Conservation (phyloP, 2,888 invertebrate genomes). For the Rhyacophila evoluta region DNA sequence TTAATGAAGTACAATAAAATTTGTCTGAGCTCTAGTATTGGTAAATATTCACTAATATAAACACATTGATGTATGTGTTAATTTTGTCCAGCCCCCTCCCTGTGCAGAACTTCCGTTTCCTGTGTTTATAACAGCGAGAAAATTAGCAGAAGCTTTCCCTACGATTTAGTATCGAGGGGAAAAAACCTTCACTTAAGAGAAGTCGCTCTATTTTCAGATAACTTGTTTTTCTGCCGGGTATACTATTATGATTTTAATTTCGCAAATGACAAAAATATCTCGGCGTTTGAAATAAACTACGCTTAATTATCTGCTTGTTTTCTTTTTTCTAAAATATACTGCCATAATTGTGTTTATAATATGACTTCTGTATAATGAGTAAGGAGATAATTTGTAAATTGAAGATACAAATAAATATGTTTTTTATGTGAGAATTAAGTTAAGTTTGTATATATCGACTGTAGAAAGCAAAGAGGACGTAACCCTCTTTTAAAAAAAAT, state of each 20-base stretch:
- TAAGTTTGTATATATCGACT: too few relatives aligned
- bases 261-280: not conserved
- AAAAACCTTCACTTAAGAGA: not conserved
- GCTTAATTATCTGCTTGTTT: constrained; percentile 3
- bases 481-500: too few relatives aligned
- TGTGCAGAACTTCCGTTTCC: constrained; percentile 5
- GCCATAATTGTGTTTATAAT: too few relatives aligned
- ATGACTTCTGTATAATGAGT: too few relatives aligned
- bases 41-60: too few relatives aligned
- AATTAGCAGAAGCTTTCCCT: constrained; percentile 23
- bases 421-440: too few relatives aligned
- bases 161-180: constrained; percentile 25
- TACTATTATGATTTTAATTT: constrained; percentile 8
- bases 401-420: too few relatives aligned
- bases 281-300: not conserved
- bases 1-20: too few relatives aligned
- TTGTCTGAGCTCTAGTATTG: not conserved
- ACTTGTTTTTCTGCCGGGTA: not conserved
- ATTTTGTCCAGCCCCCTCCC: constrained; percentile 28
- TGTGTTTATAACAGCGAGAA: constrained; percentile 29
- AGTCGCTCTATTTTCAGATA: not conserved
- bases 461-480: too few relatives aligned
- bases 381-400: too few relatives aligned
- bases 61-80: not conserved
- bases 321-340: not conserved